phyloP scores from a whole-genome alignment of 2,113 vertebrate genomes.

The Gallinago paraguaiae region DNA sequence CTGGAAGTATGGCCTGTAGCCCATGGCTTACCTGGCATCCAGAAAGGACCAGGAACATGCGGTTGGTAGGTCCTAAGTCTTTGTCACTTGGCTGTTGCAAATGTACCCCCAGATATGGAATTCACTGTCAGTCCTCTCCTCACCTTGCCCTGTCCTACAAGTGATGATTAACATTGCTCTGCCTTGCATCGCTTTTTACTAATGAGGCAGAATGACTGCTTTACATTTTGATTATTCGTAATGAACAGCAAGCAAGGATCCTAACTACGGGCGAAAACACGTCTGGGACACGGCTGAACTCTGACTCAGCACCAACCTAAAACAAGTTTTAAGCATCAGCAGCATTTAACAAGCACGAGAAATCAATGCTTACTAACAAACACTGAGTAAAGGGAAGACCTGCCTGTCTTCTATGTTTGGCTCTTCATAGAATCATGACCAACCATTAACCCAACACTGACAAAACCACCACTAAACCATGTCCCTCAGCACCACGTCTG shows the following conservation, averaged over 20 bases:
- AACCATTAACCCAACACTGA: no score
- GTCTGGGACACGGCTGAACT: background rate
- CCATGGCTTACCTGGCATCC: background rate
- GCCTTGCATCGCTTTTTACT: background rate
- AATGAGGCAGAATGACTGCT: background rate
- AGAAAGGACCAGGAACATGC: background rate
- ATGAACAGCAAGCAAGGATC: background rate
- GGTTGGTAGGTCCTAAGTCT: background rate
- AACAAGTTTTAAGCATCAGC: background rate
- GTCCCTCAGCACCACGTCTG: background rate
- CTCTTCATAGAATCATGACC: background rate
- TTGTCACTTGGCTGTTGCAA: background rate
- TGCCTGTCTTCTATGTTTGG: background rate
- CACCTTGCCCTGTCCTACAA: background rate
- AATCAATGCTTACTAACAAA: background rate
- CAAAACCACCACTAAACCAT: background rate
- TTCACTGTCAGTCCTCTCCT: background rate
- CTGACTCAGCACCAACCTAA: background rate
- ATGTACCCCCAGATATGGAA: accelerated
- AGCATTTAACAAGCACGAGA: background rate
- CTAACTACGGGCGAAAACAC: background rate
- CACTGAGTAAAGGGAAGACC: background rate
- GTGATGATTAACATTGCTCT: background rate
- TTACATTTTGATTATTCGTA: background rate
- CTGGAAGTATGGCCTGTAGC: background rate